phyloP scores from a whole-genome alignment of 2,113 vertebrate species.

The Verasper variegatus region DNA sequence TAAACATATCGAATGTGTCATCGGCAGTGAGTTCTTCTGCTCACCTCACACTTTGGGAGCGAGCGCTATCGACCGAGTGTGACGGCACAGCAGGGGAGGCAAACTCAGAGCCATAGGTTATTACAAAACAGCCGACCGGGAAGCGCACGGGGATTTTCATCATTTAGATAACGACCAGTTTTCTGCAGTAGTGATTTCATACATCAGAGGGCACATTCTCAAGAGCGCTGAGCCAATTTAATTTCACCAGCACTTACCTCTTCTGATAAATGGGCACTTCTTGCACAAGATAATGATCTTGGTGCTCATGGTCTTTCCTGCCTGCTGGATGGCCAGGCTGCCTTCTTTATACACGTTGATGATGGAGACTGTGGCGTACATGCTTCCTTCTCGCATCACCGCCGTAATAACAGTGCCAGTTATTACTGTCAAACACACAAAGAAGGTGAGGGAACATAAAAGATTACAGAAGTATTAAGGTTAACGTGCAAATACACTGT shows the following conservation, averaged over 20 bases:
- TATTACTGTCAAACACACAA: conserved; percentile 83
- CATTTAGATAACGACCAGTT: conserved; percentile 2
- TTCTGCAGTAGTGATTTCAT: not conserved
- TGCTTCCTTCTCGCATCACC: conserved; percentile 84
- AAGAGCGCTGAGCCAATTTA: not conserved
- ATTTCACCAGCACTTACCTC: conserved; percentile 86
- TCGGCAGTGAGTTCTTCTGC: conserved; percentile 74
- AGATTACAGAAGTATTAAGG: not conserved
- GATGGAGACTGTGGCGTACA: conserved; percentile 92
- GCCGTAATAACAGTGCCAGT: conserved; percentile 92
- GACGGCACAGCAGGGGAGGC: conserved; percentile 44
- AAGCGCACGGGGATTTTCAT: conserved; percentile 17
- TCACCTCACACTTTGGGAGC: conserved; percentile 60
- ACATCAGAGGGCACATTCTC: not conserved
- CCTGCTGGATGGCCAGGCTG: conserved; percentile 93
- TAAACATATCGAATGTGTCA: conserved; percentile 58
- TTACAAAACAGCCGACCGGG: conserved; percentile 56
- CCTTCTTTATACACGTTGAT: conserved; percentile 97
- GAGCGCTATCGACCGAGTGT: conserved; percentile 5
- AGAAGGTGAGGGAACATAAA: not conserved
- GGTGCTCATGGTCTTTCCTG: conserved; percentile 96
- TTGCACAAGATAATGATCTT: conserved; percentile 92
- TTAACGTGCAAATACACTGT: not conserved
- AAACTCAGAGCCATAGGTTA: conserved; percentile 74
- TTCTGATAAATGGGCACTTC: conserved; percentile 92